phyloP scores from a whole-genome alignment of 2,888 invertebrate genomes.

The Himalopsyche japonica region DNA sequence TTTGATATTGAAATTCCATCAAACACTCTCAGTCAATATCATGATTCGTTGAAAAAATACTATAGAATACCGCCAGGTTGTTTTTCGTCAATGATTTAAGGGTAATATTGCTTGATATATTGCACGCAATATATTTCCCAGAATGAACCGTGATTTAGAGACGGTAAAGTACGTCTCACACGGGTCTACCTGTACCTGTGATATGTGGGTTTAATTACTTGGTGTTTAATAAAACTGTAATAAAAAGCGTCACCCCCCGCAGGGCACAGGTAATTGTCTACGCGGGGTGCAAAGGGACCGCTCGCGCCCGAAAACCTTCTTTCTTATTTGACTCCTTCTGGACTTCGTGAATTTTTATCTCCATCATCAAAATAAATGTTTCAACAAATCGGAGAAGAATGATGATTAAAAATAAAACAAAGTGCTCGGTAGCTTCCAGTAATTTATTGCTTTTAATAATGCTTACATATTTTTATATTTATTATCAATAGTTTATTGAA shows the following conservation, averaged over 20 bases:
- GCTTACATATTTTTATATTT: background rate
- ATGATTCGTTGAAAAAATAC: too few relatives aligned
- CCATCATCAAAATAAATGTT: background rate
- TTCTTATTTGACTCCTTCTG: background rate
- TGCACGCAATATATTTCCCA: background rate
- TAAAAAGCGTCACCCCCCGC: slow-evolving; percentile 20
- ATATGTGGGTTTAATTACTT: slow-evolving; percentile 37
- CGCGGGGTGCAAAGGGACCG: slow-evolving; percentile 16
- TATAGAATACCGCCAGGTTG: too few relatives aligned
- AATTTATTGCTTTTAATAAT: background rate
- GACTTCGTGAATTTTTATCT: background rate
- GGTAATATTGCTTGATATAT: background rate
- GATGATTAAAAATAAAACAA: background rate
- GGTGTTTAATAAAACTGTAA: slow-evolving; percentile 36
- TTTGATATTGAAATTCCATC: too few relatives aligned
- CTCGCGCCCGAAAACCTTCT: background rate
- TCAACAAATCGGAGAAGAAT: background rate
- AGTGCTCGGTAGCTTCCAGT: background rate
- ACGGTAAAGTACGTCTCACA: slow-evolving; percentile 20
- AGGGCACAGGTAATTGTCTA: slow-evolving; percentile 26
- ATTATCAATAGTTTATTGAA: too few relatives aligned
- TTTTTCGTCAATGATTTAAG: too few relatives aligned
- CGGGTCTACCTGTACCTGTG: background rate
- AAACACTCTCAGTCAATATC: too few relatives aligned
- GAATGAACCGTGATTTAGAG: background rate